Conservation (phyloP, 2,888 invertebrate species). For the Timema cristinae region DNA sequence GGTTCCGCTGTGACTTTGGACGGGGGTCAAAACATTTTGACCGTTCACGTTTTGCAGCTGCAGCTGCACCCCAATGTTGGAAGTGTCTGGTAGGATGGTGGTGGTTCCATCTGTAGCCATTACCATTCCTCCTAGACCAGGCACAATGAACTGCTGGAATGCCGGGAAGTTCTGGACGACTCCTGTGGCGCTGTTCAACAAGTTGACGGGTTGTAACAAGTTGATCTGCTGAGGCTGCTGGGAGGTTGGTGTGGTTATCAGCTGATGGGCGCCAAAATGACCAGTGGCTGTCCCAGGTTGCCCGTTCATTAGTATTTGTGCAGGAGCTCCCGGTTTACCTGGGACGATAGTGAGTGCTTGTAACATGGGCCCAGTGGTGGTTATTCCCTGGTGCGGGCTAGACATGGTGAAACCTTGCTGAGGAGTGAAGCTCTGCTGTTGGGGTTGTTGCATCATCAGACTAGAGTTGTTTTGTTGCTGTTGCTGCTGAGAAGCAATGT, state of each 20-base stretch:
- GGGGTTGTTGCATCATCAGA: conserved; percentile 22
- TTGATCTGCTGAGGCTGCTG: conserved; percentile 60
- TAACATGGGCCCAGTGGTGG: conserved; percentile 64
- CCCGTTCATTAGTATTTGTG: conserved; percentile 74
- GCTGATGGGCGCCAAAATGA: conserved; percentile 62
- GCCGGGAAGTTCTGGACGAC: conserved; percentile 73
- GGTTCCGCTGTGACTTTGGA: conserved; percentile 56
- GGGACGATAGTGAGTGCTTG: conserved; percentile 74
- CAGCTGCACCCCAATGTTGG: conserved; percentile 65
- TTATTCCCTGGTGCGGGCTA: conserved; percentile 55
- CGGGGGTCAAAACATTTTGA: conserved; percentile 69
- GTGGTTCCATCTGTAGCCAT: conserved; percentile 75
- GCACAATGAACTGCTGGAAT: conserved; percentile 78
- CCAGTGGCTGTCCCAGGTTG: conserved; percentile 50
- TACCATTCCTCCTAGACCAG: conserved; percentile 76
- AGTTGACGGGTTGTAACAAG: conserved; percentile 74
- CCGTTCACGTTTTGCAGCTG: conserved; percentile 78
- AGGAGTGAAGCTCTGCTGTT: conserved; percentile 49
- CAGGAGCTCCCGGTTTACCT: conserved; percentile 63
- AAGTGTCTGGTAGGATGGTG: conserved; percentile 66
- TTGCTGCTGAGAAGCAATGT: conserved; percentile 37
- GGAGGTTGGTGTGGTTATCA: conserved; percentile 56
- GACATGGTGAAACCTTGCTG: conserved; percentile 73
- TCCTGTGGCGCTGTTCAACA: conserved; percentile 65
- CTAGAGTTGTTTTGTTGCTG: conserved; percentile 43